Conservation (phyloP, 2,797 vertebrate genomes). For the Perodicticus potto region DNA sequence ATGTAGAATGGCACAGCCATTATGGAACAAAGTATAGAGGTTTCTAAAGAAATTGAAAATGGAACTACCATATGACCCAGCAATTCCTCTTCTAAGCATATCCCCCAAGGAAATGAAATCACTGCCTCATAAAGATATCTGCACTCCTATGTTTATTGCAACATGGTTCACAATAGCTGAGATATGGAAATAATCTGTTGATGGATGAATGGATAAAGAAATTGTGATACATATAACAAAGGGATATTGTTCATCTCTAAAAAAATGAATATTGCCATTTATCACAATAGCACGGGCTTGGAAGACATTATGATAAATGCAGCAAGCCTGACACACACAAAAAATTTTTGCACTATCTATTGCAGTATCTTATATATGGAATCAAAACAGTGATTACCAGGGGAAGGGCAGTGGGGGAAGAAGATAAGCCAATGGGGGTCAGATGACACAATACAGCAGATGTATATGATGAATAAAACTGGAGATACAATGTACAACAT, state of each 20-base stretch:
- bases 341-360: too few species aligned
- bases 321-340: not conserved
- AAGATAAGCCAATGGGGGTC: not conserved
- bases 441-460: not conserved
- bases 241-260: not conserved
- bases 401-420: not conserved
- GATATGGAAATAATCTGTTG: not conserved
- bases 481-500: not conserved
- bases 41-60: not conserved
- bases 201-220: not conserved
- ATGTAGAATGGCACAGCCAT: not conserved
- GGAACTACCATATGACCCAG: not conserved
- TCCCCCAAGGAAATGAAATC: not conserved
- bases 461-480: not conserved
- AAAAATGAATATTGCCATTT: not conserved
- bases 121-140: not conserved
- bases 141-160: not conserved
- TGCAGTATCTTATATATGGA: not conserved
- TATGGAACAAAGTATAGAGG: not conserved
- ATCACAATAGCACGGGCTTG: not conserved
- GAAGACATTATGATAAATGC: not conserved
- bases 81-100: not conserved
- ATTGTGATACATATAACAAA: not conserved
- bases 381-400: not conserved
- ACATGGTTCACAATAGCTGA: not conserved